Percentiles rank a stretch among this genome's conserved stretches.
Conservation (phyloP, 1,140 invertebrate genomes). For the Medauroidea extradentata region DNA sequence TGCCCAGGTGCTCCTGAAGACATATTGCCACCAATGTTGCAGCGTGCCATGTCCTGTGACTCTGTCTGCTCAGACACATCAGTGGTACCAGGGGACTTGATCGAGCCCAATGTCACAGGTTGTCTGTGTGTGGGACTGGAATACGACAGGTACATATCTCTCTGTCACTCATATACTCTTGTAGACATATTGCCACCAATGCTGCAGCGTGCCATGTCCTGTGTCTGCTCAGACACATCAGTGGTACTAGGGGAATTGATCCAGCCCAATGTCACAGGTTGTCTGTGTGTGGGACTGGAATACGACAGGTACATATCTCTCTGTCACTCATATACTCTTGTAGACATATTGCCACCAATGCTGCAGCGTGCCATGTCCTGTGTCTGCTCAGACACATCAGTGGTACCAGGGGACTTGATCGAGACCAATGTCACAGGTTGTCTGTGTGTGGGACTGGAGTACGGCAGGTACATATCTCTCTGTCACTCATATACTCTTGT, state of each 20-base stretch:
- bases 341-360: conserved; percentile 18
- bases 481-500: neutral
- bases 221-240: conserved; percentile 77
- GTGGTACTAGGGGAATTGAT: conserved; percentile 66
- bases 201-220: conserved; percentile 66
- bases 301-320: conserved; percentile 79
- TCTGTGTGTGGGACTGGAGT: conserved; percentile 71
- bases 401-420: conserved; percentile 64
- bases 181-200: conserved; percentile 19
- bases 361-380: conserved; percentile 69
- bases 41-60: conserved; percentile 73
- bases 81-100: conserved; percentile 63
- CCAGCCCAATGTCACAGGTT: conserved; percentile 65
- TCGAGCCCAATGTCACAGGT: conserved; percentile 66
- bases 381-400: conserved; percentile 75
- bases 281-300: conserved; percentile 71
- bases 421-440: conserved; percentile 68
- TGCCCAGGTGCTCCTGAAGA: conserved; percentile 1
- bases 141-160: conserved; percentile 76
- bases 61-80: conserved; percentile 80
- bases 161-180: neutral
- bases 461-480: too few species aligned
- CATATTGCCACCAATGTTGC: conserved; percentile 36
- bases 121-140: conserved; percentile 72
- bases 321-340: neutral